Evolutionary conservation across 2,888 invertebrate genomes (phyloP).

Genomic region (Agapostemon virescens): DNA sequence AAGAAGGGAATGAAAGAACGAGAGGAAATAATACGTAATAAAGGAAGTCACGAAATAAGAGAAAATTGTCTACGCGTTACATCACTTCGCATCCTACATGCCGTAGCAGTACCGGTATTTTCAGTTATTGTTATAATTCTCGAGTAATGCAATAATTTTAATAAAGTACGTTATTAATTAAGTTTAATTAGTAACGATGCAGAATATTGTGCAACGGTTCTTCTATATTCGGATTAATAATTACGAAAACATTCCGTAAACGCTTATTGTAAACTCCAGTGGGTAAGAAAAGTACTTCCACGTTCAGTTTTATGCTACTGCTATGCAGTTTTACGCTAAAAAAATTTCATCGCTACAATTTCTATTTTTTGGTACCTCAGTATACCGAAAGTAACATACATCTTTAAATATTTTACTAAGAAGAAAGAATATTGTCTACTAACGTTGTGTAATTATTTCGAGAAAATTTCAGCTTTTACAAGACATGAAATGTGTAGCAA

Average conservation of each 20-base stretch:
- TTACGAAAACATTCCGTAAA: not conserved
- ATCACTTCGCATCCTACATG: not conserved
- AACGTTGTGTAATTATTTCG: not conserved
- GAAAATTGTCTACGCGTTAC: conserved; percentile 45
- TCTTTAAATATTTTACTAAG: not conserved
- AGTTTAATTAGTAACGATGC: not conserved
- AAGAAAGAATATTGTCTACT: not conserved
- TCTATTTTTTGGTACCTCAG: not conserved
- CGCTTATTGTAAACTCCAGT: not conserved
- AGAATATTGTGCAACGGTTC: not conserved
- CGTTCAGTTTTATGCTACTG: not conserved
- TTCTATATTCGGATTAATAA: not conserved
- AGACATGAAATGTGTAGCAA: not conserved
- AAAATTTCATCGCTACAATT: not conserved
- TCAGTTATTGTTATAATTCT: not conserved
- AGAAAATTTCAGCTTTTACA: not conserved
- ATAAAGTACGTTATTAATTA: not conserved
- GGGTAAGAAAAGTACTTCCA: not conserved
- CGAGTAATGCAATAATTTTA: not conserved
- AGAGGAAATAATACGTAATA: conserved; percentile 47
- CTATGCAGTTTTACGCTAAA: not conserved
- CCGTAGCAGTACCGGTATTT: conserved; percentile 1
- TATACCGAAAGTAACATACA: not conserved
- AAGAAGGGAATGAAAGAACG: conserved; percentile 42
- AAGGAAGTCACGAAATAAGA: conserved; percentile 46